Base-by-base conservation (phyloP, 2,888 invertebrate species). In the Flabesymbios commensalis region DNA sequence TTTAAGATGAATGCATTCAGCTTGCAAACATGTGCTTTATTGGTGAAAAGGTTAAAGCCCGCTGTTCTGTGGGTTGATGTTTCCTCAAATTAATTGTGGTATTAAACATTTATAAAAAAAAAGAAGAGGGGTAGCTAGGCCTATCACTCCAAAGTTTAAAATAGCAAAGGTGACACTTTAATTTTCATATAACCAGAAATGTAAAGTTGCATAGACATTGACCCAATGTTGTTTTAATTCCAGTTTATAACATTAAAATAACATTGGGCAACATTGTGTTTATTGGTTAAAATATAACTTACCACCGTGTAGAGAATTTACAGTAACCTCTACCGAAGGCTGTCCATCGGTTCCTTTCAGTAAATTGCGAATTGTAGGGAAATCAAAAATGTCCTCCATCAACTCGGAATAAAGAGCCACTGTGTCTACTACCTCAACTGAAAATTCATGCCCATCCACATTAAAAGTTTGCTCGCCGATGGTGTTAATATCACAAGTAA, bases 311-410 rank as follows among this genome's bases (percentile, higher is more conserved):
- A 99, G 92, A 19, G 92, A 88, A 83, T 99, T 93, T 56, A 98
- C 89, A 31, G 96, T 88, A 68, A 99, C 88, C 75, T 91, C 90
- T 78, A 96, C 89, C 0, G 90, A 88, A 41, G 69, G 58, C 19
- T 69, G 64, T 14, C 85, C 85, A 26, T 65, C 72, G 3, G 42
- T 86, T 36, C 92, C 92, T 59, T 88, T 86, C 26, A 97, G 86
- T 58, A 94, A 87, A 0, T 84, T 83, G 75, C 87, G 89, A 61
- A 99, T 88, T 76, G 88, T 88, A 45, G 83, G 81, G 83, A 99
- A 99, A 85, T 99, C 95, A 84, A 99, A 99, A 70, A 99, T 96
- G 74, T 90, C 89, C 83, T 94, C 93, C 97, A 99, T 97, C 67
- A 92, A 88, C 0, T 86, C 84, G 0, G 93, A 88, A 78, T 99